phyloP scores from a whole-genome alignment of 2,888 invertebrate species.

The Gari tellinella region DNA sequence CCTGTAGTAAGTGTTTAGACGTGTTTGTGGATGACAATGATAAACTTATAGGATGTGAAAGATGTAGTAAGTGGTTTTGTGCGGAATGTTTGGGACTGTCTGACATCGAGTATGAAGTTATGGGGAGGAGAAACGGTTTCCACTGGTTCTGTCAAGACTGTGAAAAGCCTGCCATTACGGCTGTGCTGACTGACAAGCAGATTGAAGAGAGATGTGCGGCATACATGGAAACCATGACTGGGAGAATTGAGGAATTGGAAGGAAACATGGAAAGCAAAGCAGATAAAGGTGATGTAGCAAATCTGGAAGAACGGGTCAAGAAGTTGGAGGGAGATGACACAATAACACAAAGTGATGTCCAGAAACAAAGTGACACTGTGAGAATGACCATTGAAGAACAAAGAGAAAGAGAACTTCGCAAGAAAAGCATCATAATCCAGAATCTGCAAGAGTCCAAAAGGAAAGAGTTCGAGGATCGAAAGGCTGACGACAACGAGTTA shows the following conservation, averaged over 20 bases:
- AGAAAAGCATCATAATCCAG: neutral
- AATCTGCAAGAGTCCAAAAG: neutral
- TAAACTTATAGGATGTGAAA: neutral
- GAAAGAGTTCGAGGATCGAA: neutral
- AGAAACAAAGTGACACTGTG: neutral
- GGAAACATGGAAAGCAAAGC: neutral
- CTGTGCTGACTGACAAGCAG: neutral
- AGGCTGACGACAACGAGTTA: neutral
- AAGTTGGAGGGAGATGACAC: no score
- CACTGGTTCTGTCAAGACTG: neutral
- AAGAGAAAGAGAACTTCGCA: neutral
- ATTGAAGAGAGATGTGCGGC: neutral
- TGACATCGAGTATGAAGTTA: neutral
- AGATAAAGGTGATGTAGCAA: no score
- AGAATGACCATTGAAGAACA: neutral
- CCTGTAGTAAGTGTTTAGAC: neutral
- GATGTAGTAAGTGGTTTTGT: neutral
- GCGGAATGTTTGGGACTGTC: neutral
- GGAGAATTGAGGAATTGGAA: neutral
- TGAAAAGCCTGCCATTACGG: neutral
- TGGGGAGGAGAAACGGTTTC: neutral
- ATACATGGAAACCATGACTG: neutral
- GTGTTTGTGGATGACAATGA: neutral
- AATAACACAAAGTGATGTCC: no score
- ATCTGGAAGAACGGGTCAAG: no score